Conservation (phyloP, 2,888 invertebrate genomes). For the Pemphredon lugubris region DNA sequence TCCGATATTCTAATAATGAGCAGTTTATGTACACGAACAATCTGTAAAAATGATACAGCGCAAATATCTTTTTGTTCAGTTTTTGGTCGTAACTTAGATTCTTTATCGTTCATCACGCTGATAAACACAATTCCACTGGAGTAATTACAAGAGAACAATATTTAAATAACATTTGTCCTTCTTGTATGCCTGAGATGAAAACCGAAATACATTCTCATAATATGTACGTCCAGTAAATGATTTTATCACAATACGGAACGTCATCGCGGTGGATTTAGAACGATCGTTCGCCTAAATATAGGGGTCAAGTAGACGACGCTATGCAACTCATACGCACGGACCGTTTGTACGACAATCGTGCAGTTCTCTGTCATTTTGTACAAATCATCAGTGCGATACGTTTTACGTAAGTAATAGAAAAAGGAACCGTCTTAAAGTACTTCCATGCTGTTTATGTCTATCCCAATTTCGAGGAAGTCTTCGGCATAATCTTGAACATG, state of each 20-base stretch:
- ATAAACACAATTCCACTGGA: too few species aligned
- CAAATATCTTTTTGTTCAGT: too few species aligned
- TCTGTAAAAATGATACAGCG: constrained; percentile 41
- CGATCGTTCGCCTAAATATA: neutral
- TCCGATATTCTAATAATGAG: constrained; percentile 44
- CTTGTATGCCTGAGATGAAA: too few species aligned
- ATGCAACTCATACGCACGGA: too few species aligned
- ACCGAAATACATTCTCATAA: constrained; percentile 2
- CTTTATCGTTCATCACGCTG: too few species aligned
- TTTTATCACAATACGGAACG: constrained; percentile 54
- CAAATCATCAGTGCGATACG: constrained; percentile 32
- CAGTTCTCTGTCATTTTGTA: too few species aligned
- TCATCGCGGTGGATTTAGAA: constrained; percentile 25
- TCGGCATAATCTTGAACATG: constrained; percentile 84
- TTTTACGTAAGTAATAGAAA: constrained; percentile 22
- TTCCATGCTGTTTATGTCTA: constrained; percentile 88
- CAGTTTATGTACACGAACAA: constrained; percentile 53
- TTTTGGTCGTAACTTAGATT: too few species aligned
- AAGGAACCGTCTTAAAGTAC: constrained; percentile 84
- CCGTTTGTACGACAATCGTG: too few species aligned
- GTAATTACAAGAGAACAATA: too few species aligned
- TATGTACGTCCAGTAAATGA: constrained; percentile 54
- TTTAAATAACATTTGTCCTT: too few species aligned
- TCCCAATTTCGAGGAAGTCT: constrained; percentile 87
- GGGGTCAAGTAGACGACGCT: too few species aligned